Base-by-base conservation (phyloP, 2,113 vertebrate genomes). In the Peromyscus californicus region DNA sequence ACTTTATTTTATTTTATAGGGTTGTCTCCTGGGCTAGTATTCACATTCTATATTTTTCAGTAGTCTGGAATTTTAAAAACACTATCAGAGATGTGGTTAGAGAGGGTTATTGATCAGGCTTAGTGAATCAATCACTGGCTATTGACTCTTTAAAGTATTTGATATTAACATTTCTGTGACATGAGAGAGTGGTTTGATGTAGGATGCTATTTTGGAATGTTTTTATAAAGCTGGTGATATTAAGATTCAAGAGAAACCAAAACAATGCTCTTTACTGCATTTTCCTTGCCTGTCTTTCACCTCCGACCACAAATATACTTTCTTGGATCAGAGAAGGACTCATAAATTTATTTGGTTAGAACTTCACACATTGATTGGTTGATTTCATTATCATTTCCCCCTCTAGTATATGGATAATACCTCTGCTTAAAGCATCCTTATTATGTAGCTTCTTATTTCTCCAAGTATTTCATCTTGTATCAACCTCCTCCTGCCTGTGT, bases 401-500 rank as follows among this genome's bases (percentile, higher is more conserved):
- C 9, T 16, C 63, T 39, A 72, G 8, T 29, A 13, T 39, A 24
- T 69, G 86, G 63, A 1, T 89, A 39, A 76, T 26, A 26, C 8
- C 1, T 88, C 36, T 89, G 4, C 1, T 54, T 90, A 89, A 82
- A 76, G 45, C 26, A 16, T 70, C 2, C 6, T 48, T 85, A 85
- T 94, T 17, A 70, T 70, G 84, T 31, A 48, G 12, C 13, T 57
- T 95, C 54, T 15, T 90, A 79, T 31, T 94, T 26, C 45, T 69
- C 54, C 42, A 88, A 45, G 6, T 76, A 84, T 39, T 67, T 86
- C 51, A 26, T 93, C 79, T 96, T 93, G 42, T 70, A 51, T 48
- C 57, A 6, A 63, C 7, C 24, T 2, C n/a, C 0, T 72, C 29
- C 24, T 7, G 12, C 19, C 17, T 80, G 5, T 80, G 7, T 70